These are phyloP conservation scores for Episyrphus balteatus DNA, from an alignment of 1,140 invertebrate genomes.

Conservation along the genomic window DNA sequence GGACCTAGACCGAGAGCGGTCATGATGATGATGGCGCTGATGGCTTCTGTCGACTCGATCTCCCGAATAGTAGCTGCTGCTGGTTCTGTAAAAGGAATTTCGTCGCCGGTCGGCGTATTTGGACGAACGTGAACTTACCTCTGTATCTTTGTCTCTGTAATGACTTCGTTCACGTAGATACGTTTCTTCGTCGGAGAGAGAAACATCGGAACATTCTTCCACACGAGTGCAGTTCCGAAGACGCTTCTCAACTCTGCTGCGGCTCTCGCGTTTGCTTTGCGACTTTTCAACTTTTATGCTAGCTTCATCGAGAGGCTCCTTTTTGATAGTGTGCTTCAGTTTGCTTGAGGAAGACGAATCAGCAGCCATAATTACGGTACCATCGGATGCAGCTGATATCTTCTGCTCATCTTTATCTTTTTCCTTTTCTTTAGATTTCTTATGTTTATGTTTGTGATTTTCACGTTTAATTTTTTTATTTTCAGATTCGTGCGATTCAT, in stretches of 20 bases:
- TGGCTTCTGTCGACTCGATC: slow-evolving; percentile 26
- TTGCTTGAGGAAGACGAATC: not conserved
- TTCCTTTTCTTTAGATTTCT: slow-evolving; percentile 21
- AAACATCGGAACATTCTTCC: slow-evolving; percentile 49
- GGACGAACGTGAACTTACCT: slow-evolving; percentile 3
- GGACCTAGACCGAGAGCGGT: slow-evolving; percentile 17
- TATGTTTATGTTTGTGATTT: slow-evolving; percentile 35
- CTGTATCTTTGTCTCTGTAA: slow-evolving; percentile 13
- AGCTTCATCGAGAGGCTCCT: slow-evolving; percentile 13
- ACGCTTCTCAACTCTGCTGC: slow-evolving; percentile 6
- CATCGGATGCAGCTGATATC: not conserved
- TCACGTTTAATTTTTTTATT: slow-evolving; percentile 16
- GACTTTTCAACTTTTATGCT: slow-evolving; percentile 14
- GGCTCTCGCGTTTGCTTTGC: not conserved
- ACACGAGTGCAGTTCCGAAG: slow-evolving; percentile 45
- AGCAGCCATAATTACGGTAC: not conserved
- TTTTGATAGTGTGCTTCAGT: not conserved
- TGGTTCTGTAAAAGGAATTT: slow-evolving; percentile 11
- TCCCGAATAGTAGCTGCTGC: slow-evolving; percentile 14
- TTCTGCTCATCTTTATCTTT: slow-evolving; percentile 15
- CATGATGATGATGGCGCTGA: slow-evolving; percentile 28
- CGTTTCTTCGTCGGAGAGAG: slow-evolving; percentile 39
- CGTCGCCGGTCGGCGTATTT: slow-evolving; percentile 9
- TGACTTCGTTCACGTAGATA: slow-evolving; percentile 38
- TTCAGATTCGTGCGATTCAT: slow-evolving; percentile 37